These are phyloP conservation scores for Tachina grossa DNA, from an alignment of 2,888 invertebrate species.

Conservation along the genomic window DNA sequence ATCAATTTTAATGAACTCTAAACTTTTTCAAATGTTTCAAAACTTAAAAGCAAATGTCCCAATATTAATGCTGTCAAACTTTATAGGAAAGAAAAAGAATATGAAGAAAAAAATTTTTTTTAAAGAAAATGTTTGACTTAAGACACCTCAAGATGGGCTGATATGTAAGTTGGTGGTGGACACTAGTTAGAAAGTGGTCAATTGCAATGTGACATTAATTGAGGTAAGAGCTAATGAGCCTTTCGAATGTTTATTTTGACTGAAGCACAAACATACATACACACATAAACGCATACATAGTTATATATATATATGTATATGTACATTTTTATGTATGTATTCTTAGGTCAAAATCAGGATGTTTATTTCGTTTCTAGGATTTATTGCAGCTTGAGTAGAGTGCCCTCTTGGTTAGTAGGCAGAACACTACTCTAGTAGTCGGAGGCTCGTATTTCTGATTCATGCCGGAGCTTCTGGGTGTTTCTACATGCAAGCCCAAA, in stretches of 20 bases:
- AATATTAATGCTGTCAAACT: conserved; percentile 21
- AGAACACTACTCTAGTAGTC: no score
- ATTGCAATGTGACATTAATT: conserved; percentile 23
- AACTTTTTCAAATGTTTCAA: conserved; percentile 56
- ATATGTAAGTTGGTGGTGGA: conserved; percentile 63
- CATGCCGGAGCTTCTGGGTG: no score
- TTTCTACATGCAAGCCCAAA: no score
- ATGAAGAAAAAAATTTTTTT: background rate
- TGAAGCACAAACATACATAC: background rate
- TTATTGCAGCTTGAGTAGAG: background rate
- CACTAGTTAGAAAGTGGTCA: conserved; percentile 32
- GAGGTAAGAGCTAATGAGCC: background rate
- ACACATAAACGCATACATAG: no score
- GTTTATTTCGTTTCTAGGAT: background rate
- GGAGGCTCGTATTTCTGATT: no score
- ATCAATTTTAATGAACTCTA: conserved; percentile 74
- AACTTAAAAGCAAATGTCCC: conserved; percentile 49
- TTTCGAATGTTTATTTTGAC: background rate
- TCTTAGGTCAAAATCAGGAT: conserved; percentile 1
- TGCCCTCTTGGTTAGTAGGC: no score
- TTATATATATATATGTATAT: no score
- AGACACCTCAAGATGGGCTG: conserved; percentile 7
- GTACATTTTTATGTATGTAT: background rate
- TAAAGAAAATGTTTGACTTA: conserved; percentile 6
- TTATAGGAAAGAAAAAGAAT: background rate